These are phyloP conservation scores for Lutjanus argentimaculatus DNA, from an alignment of 2,797 vertebrate genomes.

Conservation along the genomic window DNA sequence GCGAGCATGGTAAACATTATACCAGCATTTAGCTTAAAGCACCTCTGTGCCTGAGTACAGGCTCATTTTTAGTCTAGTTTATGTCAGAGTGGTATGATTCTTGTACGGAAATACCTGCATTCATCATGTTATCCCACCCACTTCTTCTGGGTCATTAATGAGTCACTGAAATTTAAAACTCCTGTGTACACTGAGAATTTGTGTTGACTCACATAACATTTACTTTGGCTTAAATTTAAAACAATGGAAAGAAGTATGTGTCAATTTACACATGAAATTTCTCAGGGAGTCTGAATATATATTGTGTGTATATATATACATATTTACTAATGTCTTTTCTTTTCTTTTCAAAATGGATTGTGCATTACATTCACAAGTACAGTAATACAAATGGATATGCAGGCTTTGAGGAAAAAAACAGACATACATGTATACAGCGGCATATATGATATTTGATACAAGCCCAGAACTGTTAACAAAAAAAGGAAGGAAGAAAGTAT, in stretches of 20 bases:
- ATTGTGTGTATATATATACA: too few relatives aligned
- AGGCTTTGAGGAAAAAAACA: too few relatives aligned
- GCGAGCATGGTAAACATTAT: neutral
- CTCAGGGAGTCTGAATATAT: neutral
- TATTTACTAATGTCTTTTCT: too few relatives aligned
- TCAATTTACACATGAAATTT: neutral
- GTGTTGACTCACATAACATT: constrained; percentile 26
- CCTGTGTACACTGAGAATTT: neutral
- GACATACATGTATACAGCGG: too few relatives aligned
- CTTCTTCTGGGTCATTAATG: constrained; percentile 24
- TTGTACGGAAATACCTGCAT: constrained; percentile 3
- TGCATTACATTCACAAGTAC: too few relatives aligned
- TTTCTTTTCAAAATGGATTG: too few relatives aligned
- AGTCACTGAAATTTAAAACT: constrained; percentile 17
- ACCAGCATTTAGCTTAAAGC: neutral
- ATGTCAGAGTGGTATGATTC: too few relatives aligned
- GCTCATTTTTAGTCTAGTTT: neutral
- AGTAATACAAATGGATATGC: too few relatives aligned
- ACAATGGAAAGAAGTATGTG: neutral
- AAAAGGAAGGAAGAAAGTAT: too few relatives aligned
- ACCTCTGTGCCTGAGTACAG: neutral
- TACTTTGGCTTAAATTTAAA: constrained; percentile 15
- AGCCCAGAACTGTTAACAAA: too few relatives aligned
- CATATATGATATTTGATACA: too few relatives aligned
- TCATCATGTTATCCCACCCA: neutral